A percentile compares a stretch with the other conserved stretches of the same genome.
Evolutionary conservation across 2,113 vertebrate genomes (phyloP).

Genomic region (Cynopterus brachyotis): DNA sequence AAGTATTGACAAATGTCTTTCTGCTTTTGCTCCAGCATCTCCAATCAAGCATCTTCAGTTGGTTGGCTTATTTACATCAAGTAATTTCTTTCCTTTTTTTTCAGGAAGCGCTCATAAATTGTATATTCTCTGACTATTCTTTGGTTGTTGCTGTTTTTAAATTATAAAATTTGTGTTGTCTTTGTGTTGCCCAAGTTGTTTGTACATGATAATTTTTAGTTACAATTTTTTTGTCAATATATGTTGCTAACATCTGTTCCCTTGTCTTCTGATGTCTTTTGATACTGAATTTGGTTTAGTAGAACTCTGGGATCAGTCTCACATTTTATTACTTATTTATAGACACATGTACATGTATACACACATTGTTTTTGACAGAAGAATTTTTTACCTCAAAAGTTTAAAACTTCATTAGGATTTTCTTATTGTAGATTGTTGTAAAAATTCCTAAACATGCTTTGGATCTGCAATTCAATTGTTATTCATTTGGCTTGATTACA

Average conservation of each 20-base stretch:
- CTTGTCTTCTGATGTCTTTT: neutral
- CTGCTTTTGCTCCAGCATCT: neutral
- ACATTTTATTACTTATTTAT: neutral
- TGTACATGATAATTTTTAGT: neutral
- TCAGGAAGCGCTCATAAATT: neutral
- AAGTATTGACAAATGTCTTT: neutral
- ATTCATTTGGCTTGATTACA: neutral
- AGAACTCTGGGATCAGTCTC: neutral
- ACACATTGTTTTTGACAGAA: neutral
- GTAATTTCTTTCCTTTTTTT: neutral
- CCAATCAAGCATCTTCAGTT: neutral
- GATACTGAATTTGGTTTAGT: neutral
- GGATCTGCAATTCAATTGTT: neutral
- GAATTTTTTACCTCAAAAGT: neutral
- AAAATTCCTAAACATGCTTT: neutral
- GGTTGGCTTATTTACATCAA: neutral
- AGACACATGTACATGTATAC: neutral
- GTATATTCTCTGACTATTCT: neutral
- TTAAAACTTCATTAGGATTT: constrained; percentile 7
- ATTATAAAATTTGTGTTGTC: neutral
- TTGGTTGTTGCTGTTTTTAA: neutral
- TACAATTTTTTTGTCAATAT: neutral
- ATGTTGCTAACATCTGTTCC: neutral
- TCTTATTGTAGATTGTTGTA: neutral
- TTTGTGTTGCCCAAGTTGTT: neutral